phyloP scores from a whole-genome alignment of 2,797 vertebrate species.

The Rhinatrema bivittatum region DNA sequence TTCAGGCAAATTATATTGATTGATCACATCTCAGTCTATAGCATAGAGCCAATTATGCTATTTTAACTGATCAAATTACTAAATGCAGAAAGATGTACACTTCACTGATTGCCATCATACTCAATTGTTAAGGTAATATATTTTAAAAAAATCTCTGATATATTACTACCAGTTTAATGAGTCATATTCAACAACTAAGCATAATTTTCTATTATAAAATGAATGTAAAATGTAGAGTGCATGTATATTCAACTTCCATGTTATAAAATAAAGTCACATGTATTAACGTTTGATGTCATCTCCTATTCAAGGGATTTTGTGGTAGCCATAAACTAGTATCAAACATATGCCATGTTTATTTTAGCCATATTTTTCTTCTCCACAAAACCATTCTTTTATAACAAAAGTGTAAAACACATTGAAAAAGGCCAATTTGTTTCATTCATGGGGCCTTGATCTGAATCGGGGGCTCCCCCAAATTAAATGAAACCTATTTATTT shows the following conservation, averaged over 20 bases:
- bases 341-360: too few relatives aligned
- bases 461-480: too few relatives aligned
- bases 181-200: conserved; percentile 14
- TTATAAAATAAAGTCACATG: accelerated
- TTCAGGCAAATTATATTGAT: conserved; percentile 23
- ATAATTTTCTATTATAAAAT: too few relatives aligned
- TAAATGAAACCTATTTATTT: too few relatives aligned
- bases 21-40: conserved; percentile 21
- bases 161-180: conserved; percentile 14
- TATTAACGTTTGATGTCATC: not conserved
- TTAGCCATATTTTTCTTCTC: too few relatives aligned
- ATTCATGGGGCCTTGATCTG: too few relatives aligned
- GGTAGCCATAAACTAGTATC: too few relatives aligned
- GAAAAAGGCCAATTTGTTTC: too few relatives aligned
- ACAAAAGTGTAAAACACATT: too few relatives aligned
- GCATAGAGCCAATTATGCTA: conserved; percentile 21
- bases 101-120: conserved; percentile 29
- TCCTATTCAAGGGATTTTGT: too few relatives aligned
- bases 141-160: conserved; percentile 34
- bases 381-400: too few relatives aligned
- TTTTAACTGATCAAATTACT: conserved; percentile 19
- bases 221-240: conserved; percentile 8
- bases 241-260: not conserved
- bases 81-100: conserved; percentile 21
- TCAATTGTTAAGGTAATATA: conserved; percentile 28